These are phyloP conservation scores for Macaca mulatta DNA, from an alignment of 2,113 vertebrate species.

Conservation along the genomic window DNA sequence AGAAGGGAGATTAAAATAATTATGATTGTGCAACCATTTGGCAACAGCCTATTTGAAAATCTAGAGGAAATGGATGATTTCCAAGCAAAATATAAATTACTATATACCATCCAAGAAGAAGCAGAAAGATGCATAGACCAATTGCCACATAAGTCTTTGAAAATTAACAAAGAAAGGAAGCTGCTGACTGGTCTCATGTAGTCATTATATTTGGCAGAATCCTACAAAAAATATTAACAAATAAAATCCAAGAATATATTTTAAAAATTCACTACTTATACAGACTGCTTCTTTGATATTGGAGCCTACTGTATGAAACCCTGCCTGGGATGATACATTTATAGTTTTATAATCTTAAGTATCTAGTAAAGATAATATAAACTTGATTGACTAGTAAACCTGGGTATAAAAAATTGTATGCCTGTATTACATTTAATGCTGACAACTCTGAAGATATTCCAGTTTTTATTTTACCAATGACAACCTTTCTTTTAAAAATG, in stretches of 20 bases:
- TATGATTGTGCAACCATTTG: neutral
- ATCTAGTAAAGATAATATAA: neutral
- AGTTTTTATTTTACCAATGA: neutral
- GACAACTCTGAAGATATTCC: neutral
- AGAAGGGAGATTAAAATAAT: neutral
- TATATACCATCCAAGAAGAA: neutral
- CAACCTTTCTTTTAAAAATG: neutral
- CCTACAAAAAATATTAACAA: neutral
- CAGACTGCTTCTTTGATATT: neutral
- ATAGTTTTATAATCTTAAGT: neutral
- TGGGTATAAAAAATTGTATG: neutral
- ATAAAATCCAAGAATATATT: neutral
- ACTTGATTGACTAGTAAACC: neutral
- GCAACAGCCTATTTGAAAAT: slow-evolving; percentile 6
- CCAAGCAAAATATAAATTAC: neutral
- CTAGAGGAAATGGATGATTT: neutral
- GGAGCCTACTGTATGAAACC: neutral
- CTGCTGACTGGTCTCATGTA: neutral
- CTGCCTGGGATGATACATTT: neutral
- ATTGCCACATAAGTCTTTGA: neutral
- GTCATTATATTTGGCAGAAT: neutral
- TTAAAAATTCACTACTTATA: neutral
- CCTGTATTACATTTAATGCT: neutral
- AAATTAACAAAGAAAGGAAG: neutral
- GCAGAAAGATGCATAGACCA: neutral